Percentiles rank a stretch among this genome's conserved stretches.
Conservation (phyloP, 2,888 invertebrate species). For the Drosophila macrospina region DNA sequence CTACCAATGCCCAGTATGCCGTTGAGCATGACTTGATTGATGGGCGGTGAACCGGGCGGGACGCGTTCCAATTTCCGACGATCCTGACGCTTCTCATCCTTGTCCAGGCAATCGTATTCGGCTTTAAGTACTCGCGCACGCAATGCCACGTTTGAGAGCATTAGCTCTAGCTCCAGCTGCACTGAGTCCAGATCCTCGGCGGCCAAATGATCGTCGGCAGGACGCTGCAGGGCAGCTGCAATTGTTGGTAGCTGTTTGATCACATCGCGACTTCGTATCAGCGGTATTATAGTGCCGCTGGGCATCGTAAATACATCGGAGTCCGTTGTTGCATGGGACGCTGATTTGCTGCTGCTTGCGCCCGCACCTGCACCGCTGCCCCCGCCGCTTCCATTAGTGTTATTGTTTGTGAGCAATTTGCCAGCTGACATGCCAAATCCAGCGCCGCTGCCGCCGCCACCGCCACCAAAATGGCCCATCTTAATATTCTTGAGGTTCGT, state of each 20-base stretch:
- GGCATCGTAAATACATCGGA: constrained; percentile 47
- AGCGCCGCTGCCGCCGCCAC: constrained; percentile 14
- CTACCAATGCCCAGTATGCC: constrained; percentile 38
- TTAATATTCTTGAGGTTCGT: constrained; percentile 66
- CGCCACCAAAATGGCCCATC: constrained; percentile 61
- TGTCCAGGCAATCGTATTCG: constrained; percentile 90
- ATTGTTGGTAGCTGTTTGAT: constrained; percentile 89
- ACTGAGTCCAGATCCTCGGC: constrained; percentile 95
- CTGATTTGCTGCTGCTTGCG: constrained; percentile 41
- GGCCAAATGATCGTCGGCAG: constrained; percentile 91
- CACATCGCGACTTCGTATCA: constrained; percentile 90
- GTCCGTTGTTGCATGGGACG: constrained; percentile 34
- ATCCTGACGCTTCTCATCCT: constrained; percentile 87
- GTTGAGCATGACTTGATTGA: constrained; percentile 43
- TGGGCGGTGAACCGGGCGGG: constrained; percentile 71
- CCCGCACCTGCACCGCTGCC: constrained; percentile 26
- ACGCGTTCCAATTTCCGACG: constrained; percentile 84
- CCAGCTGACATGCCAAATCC: constrained; percentile 59
- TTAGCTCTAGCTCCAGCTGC: constrained; percentile 94
- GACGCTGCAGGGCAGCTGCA: constrained; percentile 88
- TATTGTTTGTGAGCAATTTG: constrained; percentile 58
- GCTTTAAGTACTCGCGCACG: constrained; percentile 91
- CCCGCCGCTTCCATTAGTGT: constrained; percentile 43
- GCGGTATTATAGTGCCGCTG: constrained; percentile 86
- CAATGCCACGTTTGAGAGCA: constrained; percentile 93